A percentile compares a stretch with the other conserved stretches of the same genome.
Conservation (phyloP, 2,888 invertebrate species). For the Dorcus parallelipipedus region DNA sequence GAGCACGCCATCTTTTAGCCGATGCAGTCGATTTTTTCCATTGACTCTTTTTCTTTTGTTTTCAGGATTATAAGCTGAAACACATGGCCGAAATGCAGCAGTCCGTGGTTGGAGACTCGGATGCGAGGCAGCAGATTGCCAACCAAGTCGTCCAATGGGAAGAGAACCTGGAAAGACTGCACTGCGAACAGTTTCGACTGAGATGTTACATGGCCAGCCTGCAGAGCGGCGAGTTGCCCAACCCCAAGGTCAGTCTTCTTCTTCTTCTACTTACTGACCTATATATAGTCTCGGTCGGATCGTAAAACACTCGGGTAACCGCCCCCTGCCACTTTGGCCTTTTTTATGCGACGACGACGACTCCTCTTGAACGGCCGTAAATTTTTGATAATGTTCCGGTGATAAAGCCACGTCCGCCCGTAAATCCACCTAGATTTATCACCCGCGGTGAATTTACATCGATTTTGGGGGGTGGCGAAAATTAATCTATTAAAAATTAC, state of each 20-base stretch:
- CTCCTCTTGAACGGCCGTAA: not conserved
- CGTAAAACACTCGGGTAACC: not conserved
- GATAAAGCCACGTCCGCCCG: too few species aligned
- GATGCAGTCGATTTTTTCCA: not conserved
- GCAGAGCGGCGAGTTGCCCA: conserved; percentile 92
- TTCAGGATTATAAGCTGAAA: conserved; percentile 92
- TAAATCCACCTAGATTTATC: too few species aligned
- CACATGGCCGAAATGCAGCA: conserved; percentile 99
- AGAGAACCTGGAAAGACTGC: conserved; percentile 91
- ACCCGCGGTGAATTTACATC: too few species aligned
- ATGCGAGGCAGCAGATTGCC: conserved; percentile 86
- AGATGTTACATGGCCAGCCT: conserved; percentile 96
- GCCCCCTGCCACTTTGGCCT: not conserved
- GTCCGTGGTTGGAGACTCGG: conserved; percentile 91
- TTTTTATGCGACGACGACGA: not conserved
- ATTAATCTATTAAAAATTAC: too few species aligned
- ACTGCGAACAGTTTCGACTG: conserved; percentile 94
- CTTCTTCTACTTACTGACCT: not conserved
- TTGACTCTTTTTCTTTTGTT: conserved; percentile 16
- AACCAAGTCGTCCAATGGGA: conserved; percentile 96
- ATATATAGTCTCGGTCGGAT: not conserved
- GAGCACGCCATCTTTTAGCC: too few species aligned
- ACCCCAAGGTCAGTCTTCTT: conserved; percentile 79
- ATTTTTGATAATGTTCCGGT: not conserved
- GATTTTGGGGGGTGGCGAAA: too few species aligned